Evolutionary conservation across 2,113 vertebrate species (phyloP).

Genomic region (Cyrtonyx montezumae): DNA sequence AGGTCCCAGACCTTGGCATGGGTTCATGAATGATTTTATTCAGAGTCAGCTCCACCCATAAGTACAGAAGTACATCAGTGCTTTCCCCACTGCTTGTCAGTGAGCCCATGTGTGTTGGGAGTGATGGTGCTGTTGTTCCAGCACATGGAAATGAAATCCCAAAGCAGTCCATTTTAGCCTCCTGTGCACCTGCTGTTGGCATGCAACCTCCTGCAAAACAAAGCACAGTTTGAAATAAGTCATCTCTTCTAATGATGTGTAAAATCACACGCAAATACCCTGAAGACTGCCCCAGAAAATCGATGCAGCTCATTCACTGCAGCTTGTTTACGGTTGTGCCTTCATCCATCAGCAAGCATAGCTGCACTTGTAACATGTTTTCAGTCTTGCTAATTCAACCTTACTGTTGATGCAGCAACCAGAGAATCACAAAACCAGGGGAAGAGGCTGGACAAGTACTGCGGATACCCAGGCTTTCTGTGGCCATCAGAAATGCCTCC

Average conservation of each 20-base stretch:
- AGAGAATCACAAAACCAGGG: background rate
- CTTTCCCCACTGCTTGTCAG: background rate
- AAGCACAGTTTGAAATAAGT: background rate
- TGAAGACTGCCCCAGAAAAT: background rate
- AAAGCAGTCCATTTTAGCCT: background rate
- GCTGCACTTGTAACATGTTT: background rate
- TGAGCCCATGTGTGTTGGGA: background rate
- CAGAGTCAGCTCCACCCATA: background rate
- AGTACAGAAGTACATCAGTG: background rate
- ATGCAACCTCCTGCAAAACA: background rate
- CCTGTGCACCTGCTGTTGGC: background rate
- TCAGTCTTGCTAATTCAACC: background rate
- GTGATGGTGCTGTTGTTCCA: accelerated
- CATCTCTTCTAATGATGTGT: background rate
- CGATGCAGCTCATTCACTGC: background rate
- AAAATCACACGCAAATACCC: background rate
- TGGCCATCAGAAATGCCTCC: background rate
- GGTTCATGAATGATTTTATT: background rate
- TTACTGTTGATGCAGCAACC: background rate
- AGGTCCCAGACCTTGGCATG: background rate
- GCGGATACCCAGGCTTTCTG: background rate
- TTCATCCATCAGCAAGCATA: background rate
- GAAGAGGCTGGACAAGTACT: background rate
- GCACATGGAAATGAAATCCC: background rate
- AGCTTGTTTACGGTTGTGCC: background rate